Evolutionary conservation across 2,888 invertebrate genomes (phyloP), one percentile per base, ranked within the genome.

Genomic region (Clivina fossor): DNA sequence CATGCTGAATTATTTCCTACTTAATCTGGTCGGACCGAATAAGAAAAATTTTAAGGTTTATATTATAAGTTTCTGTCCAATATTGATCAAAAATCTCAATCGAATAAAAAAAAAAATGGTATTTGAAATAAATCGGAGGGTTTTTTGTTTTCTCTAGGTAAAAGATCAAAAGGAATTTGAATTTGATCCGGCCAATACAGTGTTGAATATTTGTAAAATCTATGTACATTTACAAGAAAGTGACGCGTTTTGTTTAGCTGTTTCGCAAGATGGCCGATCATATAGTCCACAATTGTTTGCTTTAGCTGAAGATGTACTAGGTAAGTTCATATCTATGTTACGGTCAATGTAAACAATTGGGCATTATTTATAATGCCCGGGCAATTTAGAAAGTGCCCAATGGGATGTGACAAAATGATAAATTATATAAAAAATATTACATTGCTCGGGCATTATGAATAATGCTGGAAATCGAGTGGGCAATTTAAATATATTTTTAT

Each of bases 1-100:
- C 7, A 97, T 97, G 96, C 80, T 97, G 54, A 97, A 97, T 76
- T 95, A 96, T 74, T 93, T 97, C 71, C 75, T 97, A 22, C 74
- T 88, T 40, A 86, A 93, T 72, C 77, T 97, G 58, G 95, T 93
- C 8, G 93, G 93, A 0, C 93, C 95, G 0, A 93, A 93, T 66
- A 90, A 92, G 72, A 89, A 90, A 66, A 91, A 91, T 69, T 87
- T 96, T 58, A 94, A 93, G 80, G 90, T 87, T 66, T 59, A 43
- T 61, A 28, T 46, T n/a, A n/a, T n/a, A n/a, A n/a, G n/a, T n/a
- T n/a, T n/a, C n/a, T n/a, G n/a, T n/a, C n/a, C n/a, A n/a, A n/a
- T n/a, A n/a, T n/a, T n/a, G n/a, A n/a, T n/a, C n/a, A n/a, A n/a
- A n/a, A n/a, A n/a, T n/a, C n/a, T n/a, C n/a, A n/a, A n/a, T n/a